Conservation (phyloP, 2,113 vertebrate species). For the Lepidothrix coronata region DNA sequence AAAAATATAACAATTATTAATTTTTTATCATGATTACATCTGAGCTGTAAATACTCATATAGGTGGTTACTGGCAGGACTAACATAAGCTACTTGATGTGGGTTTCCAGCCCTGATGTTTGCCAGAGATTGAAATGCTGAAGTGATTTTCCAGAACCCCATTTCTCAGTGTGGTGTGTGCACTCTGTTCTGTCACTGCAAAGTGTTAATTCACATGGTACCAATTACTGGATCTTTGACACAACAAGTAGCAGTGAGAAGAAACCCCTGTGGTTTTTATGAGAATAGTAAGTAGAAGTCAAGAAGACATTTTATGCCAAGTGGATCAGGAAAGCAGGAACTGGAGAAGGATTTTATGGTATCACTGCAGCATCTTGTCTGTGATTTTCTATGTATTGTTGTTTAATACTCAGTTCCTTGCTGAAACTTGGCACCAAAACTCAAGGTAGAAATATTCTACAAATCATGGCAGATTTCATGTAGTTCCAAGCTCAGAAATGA, state of each 20-base stretch:
- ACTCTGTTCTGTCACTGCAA: not conserved
- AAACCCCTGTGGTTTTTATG: conserved; percentile 18
- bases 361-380: not conserved
- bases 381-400: not conserved
- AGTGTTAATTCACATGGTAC: not conserved
- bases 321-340: not conserved
- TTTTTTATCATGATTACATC: not conserved
- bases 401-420: not conserved
- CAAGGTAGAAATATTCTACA: not conserved
- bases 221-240: conserved; percentile 1
- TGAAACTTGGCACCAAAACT: not conserved
- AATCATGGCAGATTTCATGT: not conserved
- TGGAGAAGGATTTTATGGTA: not conserved
- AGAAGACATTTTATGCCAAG: not conserved
- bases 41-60: not conserved
- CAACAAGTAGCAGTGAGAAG: conserved; percentile 39
- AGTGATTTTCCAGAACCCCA: not conserved
- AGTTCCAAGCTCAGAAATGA: not conserved
- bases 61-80: not conserved
- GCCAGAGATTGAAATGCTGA: not conserved
- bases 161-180: not conserved
- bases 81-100: not conserved
- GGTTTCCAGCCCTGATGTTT: not conserved
- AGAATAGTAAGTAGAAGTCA: not conserved
- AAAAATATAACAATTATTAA: not conserved